Percentiles rank a stretch among this genome's conserved stretches.
These are phyloP conservation scores for Australoheros facetus DNA, from an alignment of 2,797 vertebrate genomes.

Conservation along the genomic window DNA sequence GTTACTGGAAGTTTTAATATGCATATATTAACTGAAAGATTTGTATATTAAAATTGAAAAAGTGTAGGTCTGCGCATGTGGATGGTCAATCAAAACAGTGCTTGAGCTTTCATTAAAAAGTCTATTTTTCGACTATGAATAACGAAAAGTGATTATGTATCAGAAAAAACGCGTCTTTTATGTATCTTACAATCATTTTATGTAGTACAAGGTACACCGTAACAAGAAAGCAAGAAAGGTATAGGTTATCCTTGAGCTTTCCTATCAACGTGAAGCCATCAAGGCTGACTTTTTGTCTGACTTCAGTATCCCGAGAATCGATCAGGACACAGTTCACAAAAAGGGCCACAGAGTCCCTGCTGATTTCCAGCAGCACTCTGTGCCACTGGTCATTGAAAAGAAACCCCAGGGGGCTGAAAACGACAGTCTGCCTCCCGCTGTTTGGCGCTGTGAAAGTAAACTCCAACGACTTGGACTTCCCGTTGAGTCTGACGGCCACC, in stretches of 20 bases:
- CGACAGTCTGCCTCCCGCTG: conserved; percentile 71
- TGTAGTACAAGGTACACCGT: background rate
- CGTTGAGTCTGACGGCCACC: conserved; percentile 86
- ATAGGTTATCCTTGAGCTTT: conserved; percentile 84
- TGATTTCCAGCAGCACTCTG: conserved; percentile 85
- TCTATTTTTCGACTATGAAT: background rate
- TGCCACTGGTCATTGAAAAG: conserved; percentile 91
- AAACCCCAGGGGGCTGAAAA: conserved; percentile 80
- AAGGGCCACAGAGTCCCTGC: conserved; percentile 79
- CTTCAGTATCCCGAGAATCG: conserved; percentile 79
- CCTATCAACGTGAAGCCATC: conserved; percentile 88
- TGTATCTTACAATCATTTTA: background rate
- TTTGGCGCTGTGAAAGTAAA: conserved; percentile 84
- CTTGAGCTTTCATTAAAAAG: background rate
- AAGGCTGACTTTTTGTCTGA: conserved; percentile 78
- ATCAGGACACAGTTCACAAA: conserved; percentile 84
- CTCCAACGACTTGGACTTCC: conserved; percentile 83
- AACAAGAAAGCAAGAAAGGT: background rate
- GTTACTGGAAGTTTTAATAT: background rate
- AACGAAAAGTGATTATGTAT: background rate
- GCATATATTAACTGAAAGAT: background rate
- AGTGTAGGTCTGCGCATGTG: background rate
- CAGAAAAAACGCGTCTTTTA: background rate
- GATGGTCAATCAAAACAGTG: background rate
- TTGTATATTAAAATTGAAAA: background rate